These are phyloP conservation scores for Saturnia pavonia DNA, from an alignment of 2,888 invertebrate genomes.

Conservation along the genomic window DNA sequence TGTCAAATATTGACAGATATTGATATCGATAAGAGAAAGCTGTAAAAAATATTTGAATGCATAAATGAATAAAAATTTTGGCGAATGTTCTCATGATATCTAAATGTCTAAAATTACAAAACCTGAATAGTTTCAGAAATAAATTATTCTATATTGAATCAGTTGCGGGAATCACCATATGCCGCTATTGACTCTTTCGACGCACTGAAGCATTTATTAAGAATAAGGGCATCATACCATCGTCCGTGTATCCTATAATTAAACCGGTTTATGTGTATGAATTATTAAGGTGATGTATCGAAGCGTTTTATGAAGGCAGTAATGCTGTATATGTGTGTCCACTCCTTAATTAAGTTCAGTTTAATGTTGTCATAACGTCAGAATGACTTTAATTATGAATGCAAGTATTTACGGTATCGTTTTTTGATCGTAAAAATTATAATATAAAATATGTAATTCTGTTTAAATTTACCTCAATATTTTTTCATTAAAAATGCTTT, in stretches of 20 bases:
- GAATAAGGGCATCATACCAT: neutral
- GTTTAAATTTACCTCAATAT: too few species aligned
- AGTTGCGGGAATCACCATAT: neutral
- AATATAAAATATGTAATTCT: neutral
- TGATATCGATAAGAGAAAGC: too few species aligned
- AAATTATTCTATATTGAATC: neutral
- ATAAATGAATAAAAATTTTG: too few species aligned
- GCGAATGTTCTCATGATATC: neutral
- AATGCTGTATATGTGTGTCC: slow-evolving; percentile 23
- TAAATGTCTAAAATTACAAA: neutral
- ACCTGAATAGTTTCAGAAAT: neutral
- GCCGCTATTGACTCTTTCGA: neutral
- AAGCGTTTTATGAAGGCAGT: slow-evolving; percentile 26
- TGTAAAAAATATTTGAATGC: too few species aligned
- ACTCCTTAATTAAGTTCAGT: slow-evolving; percentile 32
- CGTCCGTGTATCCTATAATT: slow-evolving; percentile 14
- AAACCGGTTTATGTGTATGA: slow-evolving; percentile 16
- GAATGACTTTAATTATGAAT: slow-evolving; percentile 20
- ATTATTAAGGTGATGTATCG: slow-evolving; percentile 19
- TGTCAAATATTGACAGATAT: too few species aligned
- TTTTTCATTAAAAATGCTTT: too few species aligned
- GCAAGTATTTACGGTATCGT: slow-evolving; percentile 8
- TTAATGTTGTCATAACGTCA: slow-evolving; percentile 31
- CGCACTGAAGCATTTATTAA: neutral
- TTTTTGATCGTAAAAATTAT: neutral